These are phyloP conservation scores for Sphenopsis melanotis DNA, from an alignment of 2,797 vertebrate species.

Conservation along the genomic window DNA sequence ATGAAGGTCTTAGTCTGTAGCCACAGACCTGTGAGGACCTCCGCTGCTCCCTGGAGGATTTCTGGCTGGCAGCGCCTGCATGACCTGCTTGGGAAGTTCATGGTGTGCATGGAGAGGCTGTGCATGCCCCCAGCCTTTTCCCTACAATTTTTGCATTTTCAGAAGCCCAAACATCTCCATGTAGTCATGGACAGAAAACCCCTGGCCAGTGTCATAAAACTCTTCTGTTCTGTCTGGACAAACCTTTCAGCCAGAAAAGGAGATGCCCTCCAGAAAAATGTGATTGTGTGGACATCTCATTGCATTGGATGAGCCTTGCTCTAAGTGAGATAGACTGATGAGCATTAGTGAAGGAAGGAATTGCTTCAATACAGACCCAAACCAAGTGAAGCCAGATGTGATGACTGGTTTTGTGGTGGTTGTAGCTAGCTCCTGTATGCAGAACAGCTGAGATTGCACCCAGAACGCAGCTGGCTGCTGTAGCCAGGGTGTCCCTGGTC, in stretches of 20 bases:
- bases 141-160: neutral
- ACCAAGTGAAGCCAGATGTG: neutral
- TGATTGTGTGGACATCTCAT: neutral
- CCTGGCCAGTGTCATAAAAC: neutral
- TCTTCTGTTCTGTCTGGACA: neutral
- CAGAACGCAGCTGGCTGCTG: neutral
- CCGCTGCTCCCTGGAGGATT: fast-evolving
- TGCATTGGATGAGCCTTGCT: neutral
- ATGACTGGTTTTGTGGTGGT: neutral
- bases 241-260: neutral
- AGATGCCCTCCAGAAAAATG: neutral
- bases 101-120: fast-evolving
- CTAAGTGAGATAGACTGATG: neutral
- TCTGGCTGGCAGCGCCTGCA: fast-evolving
- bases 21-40: fast-evolving
- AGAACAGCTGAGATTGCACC: neutral
- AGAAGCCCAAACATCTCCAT: neutral
- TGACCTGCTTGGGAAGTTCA: neutral
- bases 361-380: neutral
- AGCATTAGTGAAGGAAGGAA: neutral
- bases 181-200: neutral
- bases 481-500: neutral
- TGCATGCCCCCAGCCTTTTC: neutral
- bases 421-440: neutral
- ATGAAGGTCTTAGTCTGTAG: neutral